These are phyloP conservation scores for Perca fluviatilis DNA, from an alignment of 2,113 vertebrate genomes.

Conservation along the genomic window DNA sequence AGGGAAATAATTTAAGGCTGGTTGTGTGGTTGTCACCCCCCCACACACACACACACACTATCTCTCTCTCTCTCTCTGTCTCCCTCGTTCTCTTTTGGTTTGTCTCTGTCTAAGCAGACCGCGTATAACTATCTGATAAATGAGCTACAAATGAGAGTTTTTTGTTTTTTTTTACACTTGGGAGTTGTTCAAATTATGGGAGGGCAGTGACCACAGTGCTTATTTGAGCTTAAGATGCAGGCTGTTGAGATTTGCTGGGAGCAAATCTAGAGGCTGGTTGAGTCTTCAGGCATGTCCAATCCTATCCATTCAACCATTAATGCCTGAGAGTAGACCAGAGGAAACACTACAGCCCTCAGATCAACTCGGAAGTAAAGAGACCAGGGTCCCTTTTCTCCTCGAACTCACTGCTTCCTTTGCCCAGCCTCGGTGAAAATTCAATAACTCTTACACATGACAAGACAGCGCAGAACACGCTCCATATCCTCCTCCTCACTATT, in stretches of 20 bases:
- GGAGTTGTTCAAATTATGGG: constrained; percentile 62
- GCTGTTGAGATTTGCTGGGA: constrained; percentile 66
- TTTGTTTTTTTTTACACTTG: constrained; percentile 56
- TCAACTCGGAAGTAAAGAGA: constrained; percentile 53
- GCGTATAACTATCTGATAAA: constrained; percentile 54
- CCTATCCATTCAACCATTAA: constrained; percentile 84
- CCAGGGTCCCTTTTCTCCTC: constrained; percentile 53
- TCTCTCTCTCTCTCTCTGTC: background rate
- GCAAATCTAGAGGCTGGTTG: constrained; percentile 70
- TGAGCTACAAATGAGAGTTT: constrained; percentile 62
- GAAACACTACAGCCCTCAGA: constrained; percentile 76
- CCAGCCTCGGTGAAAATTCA: constrained; percentile 35
- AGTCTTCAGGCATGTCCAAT: constrained; percentile 80
- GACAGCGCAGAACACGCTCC: constrained; percentile 35
- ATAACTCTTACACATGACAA: constrained; percentile 58
- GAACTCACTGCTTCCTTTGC: constrained; percentile 34
- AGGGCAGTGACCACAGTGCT: constrained; percentile 71
- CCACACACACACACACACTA: too few relatives aligned
- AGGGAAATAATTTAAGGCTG: constrained; percentile 35
- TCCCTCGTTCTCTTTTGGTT: constrained; percentile 4
- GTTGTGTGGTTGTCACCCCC: background rate
- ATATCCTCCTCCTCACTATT: constrained; percentile 20
- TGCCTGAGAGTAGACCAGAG: constrained; percentile 73
- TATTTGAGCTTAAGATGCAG: constrained; percentile 74
- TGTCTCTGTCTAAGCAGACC: constrained; percentile 36